Base-by-base conservation (phyloP, 2,888 invertebrate species). In the Agriotes lineatus region DNA sequence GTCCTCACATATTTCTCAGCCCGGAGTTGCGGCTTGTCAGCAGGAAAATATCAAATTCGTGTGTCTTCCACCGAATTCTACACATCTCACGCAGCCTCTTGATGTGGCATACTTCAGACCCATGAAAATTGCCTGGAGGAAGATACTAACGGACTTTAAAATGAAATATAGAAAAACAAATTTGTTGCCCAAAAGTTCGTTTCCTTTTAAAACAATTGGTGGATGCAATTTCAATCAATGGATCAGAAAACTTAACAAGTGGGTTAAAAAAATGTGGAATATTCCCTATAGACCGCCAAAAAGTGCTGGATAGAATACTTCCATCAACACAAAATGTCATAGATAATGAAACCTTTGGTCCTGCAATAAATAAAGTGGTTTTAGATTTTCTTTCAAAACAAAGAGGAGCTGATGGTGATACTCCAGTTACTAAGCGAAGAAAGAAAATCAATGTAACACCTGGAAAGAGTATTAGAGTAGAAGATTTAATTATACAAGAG, bases 41-140 rank as follows among this genome's bases (percentile, higher is more conserved):
- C 79, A 81, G 25, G 77, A 83, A 79, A 50, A 68, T 39, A 35
- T 80, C 78, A 66, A 56, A 75, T 59, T 81, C 62, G 69, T 80
- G 61, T 65, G 70, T 80, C 66, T 80, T 7, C 79, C 79, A 3
- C 73, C 30, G 19, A 78, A 81, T 70, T 69, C 72, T 0, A 80
- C 78, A 0, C 78, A 81, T 59, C 59, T 78, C 9, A 62, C 56
- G 6, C 61, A 61, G 52, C 54, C 54, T 79, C n/a, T 62, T 1
- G 79, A 79, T 68, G 78, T 79, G 1, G 75, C 73, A n/a, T 76
- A 71, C 50, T 79, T 78, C 57, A 52, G 73, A 5, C 74, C 78
- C 5, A 65, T 77, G 54, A 78, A 80, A 70, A 59, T 19, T 33
- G 65, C 67, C 1, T 79, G 78, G 79, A 64, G 75, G 44, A 5